A percentile compares a stretch with the other conserved stretches of the same genome.
Evolutionary conservation across 2,797 vertebrate genomes (phyloP).

Genomic region (Scolopax rusticola): DNA sequence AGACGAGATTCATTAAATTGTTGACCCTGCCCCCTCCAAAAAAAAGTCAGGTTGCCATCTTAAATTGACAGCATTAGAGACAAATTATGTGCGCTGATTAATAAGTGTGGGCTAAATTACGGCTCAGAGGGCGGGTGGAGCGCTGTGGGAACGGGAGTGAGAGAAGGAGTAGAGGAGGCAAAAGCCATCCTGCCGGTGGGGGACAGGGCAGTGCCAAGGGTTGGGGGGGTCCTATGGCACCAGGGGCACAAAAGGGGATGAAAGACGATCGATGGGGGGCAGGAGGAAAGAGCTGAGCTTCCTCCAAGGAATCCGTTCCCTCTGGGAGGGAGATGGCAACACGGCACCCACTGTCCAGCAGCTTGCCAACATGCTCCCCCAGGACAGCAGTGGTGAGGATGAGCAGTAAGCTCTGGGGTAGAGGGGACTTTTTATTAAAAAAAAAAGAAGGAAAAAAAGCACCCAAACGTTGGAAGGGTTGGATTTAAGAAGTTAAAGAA

Average conservation of each 20-base stretch:
- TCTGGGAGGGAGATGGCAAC: background rate
- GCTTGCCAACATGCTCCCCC: background rate
- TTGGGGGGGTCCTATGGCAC: background rate
- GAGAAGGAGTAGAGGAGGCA: background rate
- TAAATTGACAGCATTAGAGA: slow-evolving; percentile 82
- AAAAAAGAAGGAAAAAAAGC: background rate
- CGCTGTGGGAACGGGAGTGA: background rate
- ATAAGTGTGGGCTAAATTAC: slow-evolving; percentile 71
- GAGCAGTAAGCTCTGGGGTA: background rate
- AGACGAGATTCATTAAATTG: slow-evolving; percentile 83
- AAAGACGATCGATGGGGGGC: background rate
- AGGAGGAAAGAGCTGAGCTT: background rate
- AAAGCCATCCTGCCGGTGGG: background rate
- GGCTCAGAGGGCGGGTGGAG: slow-evolving; percentile 16
- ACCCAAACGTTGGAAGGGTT: background rate
- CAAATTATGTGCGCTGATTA: slow-evolving; percentile 82
- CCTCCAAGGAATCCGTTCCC: background rate
- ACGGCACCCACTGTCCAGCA: background rate
- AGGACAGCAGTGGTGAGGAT: background rate
- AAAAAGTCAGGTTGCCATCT: slow-evolving; percentile 80
- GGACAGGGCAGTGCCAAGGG: background rate
- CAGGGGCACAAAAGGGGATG: accelerated
- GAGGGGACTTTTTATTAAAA: background rate
- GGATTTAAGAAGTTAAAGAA: background rate
- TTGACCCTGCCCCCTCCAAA: slow-evolving; percentile 81